Base-by-base conservation (phyloP, 53 echinoderm and acorn worm species). In the Paracentrotus lividus region DNA sequence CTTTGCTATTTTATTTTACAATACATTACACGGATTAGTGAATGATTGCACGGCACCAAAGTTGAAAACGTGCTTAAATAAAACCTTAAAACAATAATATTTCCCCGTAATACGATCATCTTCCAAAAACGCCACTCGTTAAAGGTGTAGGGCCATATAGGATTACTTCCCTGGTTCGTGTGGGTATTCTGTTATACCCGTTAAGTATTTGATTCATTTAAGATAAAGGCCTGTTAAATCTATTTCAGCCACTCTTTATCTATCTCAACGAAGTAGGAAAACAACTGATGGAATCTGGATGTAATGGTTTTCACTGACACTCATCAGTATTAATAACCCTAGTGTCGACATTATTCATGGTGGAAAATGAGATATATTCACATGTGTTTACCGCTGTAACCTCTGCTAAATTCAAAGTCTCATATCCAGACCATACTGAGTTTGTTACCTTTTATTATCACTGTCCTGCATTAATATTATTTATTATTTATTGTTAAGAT, bases 251-350 rank as follows among this genome's bases (percentile, higher is more conserved):
- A 18, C 40, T 72, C 72, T 36, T 72, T 72, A 72, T 72, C 72
- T 72, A 40, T 72, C 72, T 72, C 72, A 5, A 38, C 36, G 72
- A 72, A 27, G 32, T 72, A 26, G 72, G 40, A 72, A 72, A 72
- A 72, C 72, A 72, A 72, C 72, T 72, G 72, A 72, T 72, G 72
- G 72, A 72, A 72, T 72, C 20, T 40, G 72, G 36, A 38, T 36
- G 36, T 72, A 72, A 72, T 72, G 72, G 72, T 72, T 72, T 72
- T 72, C 20, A 40, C 72, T 32, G 72, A 72, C 72, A 36, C 72
- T 72, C 72, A 38, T 72, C 36, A 72, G 72, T 72, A 20, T 72
- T 72, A 72, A 72, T 36, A 72, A 72, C 72, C 18, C 20, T 6
- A 72, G 72, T 72, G 36, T 21, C 72, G 40, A 72, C 36, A 38